A percentile compares a stretch with the other conserved stretches of the same genome.
Evolutionary conservation across 2,797 vertebrate species (phyloP).

Genomic region (Pseudopleuronectes americanus): DNA sequence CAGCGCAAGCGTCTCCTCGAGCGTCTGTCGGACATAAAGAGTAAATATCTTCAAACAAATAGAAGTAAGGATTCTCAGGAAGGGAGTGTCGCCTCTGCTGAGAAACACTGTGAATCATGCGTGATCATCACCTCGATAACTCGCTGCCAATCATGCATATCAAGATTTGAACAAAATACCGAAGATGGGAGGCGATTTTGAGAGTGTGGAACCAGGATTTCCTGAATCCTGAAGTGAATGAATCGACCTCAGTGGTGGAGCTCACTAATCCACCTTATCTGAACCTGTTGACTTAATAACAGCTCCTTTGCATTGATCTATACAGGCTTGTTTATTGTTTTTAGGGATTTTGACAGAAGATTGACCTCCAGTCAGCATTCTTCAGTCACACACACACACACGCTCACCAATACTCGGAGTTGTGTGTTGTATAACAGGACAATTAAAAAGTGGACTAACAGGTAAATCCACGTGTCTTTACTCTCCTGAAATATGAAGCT

Average conservation of each 20-base stretch:
- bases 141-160: not conserved
- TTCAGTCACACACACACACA: constrained; percentile 1
- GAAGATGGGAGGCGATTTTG: not conserved
- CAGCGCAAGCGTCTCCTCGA: not conserved
- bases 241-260: not conserved
- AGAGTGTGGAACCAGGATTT: constrained; percentile 14
- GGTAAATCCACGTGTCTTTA: constrained; percentile 8
- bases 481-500: not conserved
- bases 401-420: not conserved
- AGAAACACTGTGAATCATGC: not conserved
- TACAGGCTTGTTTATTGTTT: not conserved
- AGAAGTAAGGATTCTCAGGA: not conserved
- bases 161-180: not conserved
- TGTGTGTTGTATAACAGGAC: not conserved
- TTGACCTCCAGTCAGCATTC: not conserved
- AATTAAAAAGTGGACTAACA: constrained; percentile 37
- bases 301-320: not conserved
- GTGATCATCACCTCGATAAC: too few relatives aligned
- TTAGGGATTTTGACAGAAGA: not conserved
- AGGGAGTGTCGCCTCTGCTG: constrained; percentile 19
- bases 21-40: not conserved
- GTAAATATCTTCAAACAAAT: not conserved
- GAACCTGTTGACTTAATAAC: constrained; percentile 35
- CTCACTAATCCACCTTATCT: constrained; percentile 1
- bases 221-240: constrained; percentile 9